Evolutionary conservation across 2,113 vertebrate genomes (phyloP).

Genomic region (Salvelinus sp.): DNA sequence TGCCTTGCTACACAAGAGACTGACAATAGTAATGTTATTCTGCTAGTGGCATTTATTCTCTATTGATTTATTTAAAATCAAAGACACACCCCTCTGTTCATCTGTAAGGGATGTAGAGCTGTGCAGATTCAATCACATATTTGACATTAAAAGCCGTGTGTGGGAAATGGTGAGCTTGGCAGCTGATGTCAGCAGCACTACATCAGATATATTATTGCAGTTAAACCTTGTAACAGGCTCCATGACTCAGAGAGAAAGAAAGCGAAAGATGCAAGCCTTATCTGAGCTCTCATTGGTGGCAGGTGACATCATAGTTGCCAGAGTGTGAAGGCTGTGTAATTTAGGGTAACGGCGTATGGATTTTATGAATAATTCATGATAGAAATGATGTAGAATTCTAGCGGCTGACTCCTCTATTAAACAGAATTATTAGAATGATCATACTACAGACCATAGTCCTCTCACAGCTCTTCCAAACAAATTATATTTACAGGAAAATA

Average conservation of each 20-base stretch:
- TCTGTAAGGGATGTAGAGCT: no score
- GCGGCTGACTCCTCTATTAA: not conserved
- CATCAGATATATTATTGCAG: conserved; percentile 16
- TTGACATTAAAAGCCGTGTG: no score
- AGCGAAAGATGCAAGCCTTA: not conserved
- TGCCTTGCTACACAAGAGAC: not conserved
- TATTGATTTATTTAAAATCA: not conserved
- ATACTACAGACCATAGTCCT: not conserved
- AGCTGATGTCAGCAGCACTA: not conserved
- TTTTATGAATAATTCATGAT: conserved; percentile 24
- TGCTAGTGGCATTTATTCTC: not conserved
- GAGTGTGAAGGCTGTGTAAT: conserved; percentile 10
- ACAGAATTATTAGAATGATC: not conserved
- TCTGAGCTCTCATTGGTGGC: conserved; percentile 22
- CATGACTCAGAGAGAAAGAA: conserved; percentile 12
- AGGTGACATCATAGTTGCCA: conserved; percentile 35
- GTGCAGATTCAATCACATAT: no score
- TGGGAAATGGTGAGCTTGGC: not conserved
- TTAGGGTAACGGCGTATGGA: not conserved
- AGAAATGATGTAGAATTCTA: not conserved
- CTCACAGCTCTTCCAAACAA: not conserved
- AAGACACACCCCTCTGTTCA: not conserved
- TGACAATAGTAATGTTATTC: not conserved
- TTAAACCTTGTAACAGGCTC: conserved; percentile 10
- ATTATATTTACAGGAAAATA: no score